phyloP scores from a whole-genome alignment of 2,797 vertebrate genomes.

The Acanthurus tractus region DNA sequence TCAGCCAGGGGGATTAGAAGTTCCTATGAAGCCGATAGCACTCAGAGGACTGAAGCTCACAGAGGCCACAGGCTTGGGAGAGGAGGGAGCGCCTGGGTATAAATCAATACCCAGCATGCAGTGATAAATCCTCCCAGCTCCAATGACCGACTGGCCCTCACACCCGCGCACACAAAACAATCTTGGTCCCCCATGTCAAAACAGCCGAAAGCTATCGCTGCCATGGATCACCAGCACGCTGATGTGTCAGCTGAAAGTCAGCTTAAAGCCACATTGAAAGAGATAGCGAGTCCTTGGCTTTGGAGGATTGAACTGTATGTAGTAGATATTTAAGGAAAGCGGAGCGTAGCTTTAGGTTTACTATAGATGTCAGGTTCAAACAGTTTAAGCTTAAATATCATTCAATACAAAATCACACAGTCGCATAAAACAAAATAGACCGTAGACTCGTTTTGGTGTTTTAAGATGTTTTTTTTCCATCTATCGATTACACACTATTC shows the following conservation, averaged over 20 bases:
- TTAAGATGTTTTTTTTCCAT: background rate
- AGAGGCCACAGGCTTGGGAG: slow-evolving; percentile 44
- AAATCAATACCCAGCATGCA: slow-evolving; percentile 82
- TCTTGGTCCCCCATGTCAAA: slow-evolving; percentile 77
- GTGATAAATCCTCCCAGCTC: slow-evolving; percentile 81
- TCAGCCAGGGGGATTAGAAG: slow-evolving; percentile 65
- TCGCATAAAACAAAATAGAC: background rate
- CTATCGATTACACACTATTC: background rate
- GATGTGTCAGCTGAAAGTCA: slow-evolving; percentile 77
- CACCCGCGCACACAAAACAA: slow-evolving; percentile 79
- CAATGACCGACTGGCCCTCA: slow-evolving; percentile 77
- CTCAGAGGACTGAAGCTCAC: slow-evolving; percentile 54
- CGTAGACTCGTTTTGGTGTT: background rate
- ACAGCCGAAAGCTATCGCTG: slow-evolving; percentile 79
- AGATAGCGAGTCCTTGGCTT: slow-evolving; percentile 44
- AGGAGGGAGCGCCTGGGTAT: slow-evolving; percentile 46
- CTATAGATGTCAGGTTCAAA: background rate
- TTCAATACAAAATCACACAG: background rate
- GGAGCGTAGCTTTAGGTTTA: slow-evolving; percentile 2
- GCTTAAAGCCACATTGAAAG: slow-evolving; percentile 48
- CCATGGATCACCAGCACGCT: slow-evolving; percentile 71
- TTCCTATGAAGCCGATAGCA: slow-evolving; percentile 58
- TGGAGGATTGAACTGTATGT: slow-evolving; percentile 14
- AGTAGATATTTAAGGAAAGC: slow-evolving; percentile 27
- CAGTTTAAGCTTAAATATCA: background rate